Evolutionary conservation across 2,888 invertebrate species (phyloP), one percentile per base, ranked within the genome.

Genomic region (Xestia c-nigrum): DNA sequence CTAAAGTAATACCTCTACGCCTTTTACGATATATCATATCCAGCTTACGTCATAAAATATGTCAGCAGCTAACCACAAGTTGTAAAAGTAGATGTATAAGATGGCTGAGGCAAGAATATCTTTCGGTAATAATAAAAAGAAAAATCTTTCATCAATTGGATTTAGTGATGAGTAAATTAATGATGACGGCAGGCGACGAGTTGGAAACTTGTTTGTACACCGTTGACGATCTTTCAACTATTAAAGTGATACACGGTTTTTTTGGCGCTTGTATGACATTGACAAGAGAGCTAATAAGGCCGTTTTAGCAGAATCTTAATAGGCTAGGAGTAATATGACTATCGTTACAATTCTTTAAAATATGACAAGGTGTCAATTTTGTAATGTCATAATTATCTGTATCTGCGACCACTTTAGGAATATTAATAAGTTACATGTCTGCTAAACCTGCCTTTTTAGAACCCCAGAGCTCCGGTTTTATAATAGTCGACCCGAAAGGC

Each of bases 81-180:
- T 72, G 64, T 72, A 72, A 83, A 83, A 69, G 38, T 63, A 50
- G 31, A 50, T 72, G n/a, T 55, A 47, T 55, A 47, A 72, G 57
- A 61, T 52, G 55, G 38, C 64, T 80, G 65, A 43, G 46, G 21
- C 55, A 21, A 59, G 19, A 71, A 72, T 66, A 69, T 69, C n/a
- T 80, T 64, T 59, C 10, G 16, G 12, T 61, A 24, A n/a, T 63
- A 80, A 52, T 59, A 69, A 71, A 73, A 84, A 74, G 14, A 4
- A 47, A 68, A 83, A 59, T 76, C 71, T 64, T 66, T 59, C 61
- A 81, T 78, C 74, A 89, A 82, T 76, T 87, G 61, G 61, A 78
- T 67, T 72, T 46, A 31, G 52, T 66, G 43, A 76, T 64, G 74
- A 66, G 59, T 76, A 70, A 77, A 85, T 83, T 74, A 83, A 88